A percentile compares a stretch with the other conserved stretches of the same genome.
Evolutionary conservation across 2,888 invertebrate species (phyloP).

Genomic region (Drosophila infuscata): DNA sequence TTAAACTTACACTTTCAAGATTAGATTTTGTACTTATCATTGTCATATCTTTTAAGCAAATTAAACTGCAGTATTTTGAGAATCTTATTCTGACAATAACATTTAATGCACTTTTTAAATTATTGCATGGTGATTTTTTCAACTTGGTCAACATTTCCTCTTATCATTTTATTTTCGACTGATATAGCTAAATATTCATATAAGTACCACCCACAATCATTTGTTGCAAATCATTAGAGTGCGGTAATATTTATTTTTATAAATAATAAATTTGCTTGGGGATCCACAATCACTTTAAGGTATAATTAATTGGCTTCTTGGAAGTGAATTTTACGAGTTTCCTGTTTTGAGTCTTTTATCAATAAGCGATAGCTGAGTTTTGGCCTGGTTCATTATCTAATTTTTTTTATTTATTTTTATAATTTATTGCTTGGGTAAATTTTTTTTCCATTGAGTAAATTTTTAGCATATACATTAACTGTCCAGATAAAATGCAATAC

Average conservation of each 20-base stretch:
- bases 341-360: not conserved
- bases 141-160: not conserved
- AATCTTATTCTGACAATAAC: not conserved
- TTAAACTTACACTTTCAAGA: not conserved
- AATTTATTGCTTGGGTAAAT: not conserved
- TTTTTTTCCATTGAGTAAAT: not conserved
- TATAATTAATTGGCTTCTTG: not conserved
- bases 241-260: not conserved
- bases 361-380: not conserved
- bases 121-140: not conserved
- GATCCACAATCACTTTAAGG: not conserved
- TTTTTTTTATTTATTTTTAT: no score
- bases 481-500: not conserved
- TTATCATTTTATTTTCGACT: not conserved
- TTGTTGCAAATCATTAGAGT: not conserved
- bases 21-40: slow-evolving; percentile 1
- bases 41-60: no score
- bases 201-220: not conserved
- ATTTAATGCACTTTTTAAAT: not conserved
- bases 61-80: no score
- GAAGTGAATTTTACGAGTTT: not conserved
- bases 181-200: not conserved
- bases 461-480: not conserved
- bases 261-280: not conserved
- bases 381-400: not conserved